Evolutionary conservation across 2,888 invertebrate species (phyloP), one percentile per base, ranked within the genome.

Genomic region (Cepaea hortensis): DNA sequence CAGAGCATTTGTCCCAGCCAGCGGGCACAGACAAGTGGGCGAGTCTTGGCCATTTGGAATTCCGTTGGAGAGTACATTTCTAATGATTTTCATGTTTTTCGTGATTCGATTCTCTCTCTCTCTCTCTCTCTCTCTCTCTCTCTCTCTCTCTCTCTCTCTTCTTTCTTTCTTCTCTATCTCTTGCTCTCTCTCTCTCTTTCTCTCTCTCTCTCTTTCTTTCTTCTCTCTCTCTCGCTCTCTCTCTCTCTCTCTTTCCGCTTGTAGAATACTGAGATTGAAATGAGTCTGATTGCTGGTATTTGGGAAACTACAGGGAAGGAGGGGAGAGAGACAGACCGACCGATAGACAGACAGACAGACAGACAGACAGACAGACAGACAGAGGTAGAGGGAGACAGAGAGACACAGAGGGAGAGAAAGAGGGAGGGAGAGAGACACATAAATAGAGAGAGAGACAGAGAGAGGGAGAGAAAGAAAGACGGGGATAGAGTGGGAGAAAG

Each of bases 171-270:
- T 73, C 80, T 62, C n/a, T n/a, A n/a, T n/a, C n/a, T n/a, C n/a
- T n/a, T n/a, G n/a, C n/a, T n/a, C 61, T 80, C 80, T 80, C 80
- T 62, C 80, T 76, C 76, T 76, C 46, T 76, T 61, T 62, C 55
- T 61, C n/a, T 80, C n/a, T 13, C 9, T 23, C n/a, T 35, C 35
- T 35, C 35, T 35, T 1, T 35, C 35, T 1, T 1, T n/a, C 35
- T 0, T 1, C 80, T 76, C 76, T 76, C 46, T 76, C 80, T 62
- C 55, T 61, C n/a, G 68, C n/a, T 13, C 9, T 23, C n/a, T 35
- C 35, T 35, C 35, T 35, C 35, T 35, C 35, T 1, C 35, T n/a
- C 35, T 0, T 1, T 35, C 35, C 35, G 35, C 35, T 35, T 35
- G 35, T 35, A 35, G 35, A 35, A 35, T 35, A 35, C 35, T 35